Conservation (phyloP, 2,113 vertebrate genomes). For the Enhydra lutris region DNA sequence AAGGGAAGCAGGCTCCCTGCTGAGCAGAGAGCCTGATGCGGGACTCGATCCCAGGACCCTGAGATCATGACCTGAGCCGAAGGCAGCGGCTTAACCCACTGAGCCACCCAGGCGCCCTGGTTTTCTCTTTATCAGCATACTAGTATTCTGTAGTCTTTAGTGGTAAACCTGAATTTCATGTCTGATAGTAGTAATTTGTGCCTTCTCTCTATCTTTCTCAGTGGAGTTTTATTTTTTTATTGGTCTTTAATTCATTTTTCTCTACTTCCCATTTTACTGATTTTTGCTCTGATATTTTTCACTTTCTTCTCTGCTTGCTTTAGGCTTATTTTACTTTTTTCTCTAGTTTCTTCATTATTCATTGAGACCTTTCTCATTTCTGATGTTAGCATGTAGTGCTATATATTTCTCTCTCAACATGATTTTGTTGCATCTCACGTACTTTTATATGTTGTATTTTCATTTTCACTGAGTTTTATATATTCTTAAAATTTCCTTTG, state of each 20-base stretch:
- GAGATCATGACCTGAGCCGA: no score
- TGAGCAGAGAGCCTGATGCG: no score
- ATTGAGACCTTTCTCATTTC: not conserved
- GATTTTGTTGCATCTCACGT: not conserved
- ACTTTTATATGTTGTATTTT: not conserved
- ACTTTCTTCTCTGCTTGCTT: not conserved
- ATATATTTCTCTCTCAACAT: not conserved
- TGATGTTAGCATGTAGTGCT: not conserved
- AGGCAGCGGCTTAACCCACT: no score
- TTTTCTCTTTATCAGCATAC: not conserved
- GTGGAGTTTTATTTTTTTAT: not conserved
- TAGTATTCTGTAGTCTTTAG: not conserved
- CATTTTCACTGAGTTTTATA: not conserved
- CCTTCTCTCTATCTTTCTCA: not conserved
- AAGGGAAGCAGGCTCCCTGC: no score
- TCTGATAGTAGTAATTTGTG: not conserved
- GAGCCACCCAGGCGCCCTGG: no score
- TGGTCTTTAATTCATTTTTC: not conserved
- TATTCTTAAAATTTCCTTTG: not conserved
- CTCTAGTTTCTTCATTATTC: not conserved
- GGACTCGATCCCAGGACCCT: no score
- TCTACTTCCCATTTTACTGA: not conserved
- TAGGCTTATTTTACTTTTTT: not conserved
- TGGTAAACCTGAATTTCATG: not conserved
- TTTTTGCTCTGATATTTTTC: not conserved